Base-by-base conservation (phyloP, 2,888 invertebrate genomes). In the Flabesymbios commensalis region DNA sequence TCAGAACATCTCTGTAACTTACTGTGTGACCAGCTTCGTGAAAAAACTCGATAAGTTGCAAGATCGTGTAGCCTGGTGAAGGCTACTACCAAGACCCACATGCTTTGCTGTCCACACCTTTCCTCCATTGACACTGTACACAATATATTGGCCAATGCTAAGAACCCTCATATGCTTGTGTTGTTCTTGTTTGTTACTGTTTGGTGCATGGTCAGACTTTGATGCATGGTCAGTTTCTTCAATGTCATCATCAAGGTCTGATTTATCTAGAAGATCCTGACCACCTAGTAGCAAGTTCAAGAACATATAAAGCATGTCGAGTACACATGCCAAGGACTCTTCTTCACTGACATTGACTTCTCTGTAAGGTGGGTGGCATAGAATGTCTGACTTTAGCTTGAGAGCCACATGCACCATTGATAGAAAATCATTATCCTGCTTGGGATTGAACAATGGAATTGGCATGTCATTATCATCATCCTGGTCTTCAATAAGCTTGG, bases 291-390 rank as follows among this genome's bases (percentile, higher is more conserved):
- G 3, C 29, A 58, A 39, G 41, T 41, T 52, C 28, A 58, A 31
- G 41, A 58, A 58, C 52, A 58, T 58, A 41, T 58, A 58, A 19
- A 58, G 52, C 26, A 39, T 53, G 17, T 58, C 41, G 28, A 52
- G 58, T 53, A 53, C 19, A 28, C 48, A 31, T 4, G 48, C 24
- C 7, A 53, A 36, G 26, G 22, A 10, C 7, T 7, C 10, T 5
- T 14, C 49, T 49, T 49, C 49, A 14, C 10, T 49, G 5, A 26
- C 10, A 29, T 49, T 19, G 7, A 49, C 28, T 26, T 14, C 29
- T 26, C 10, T 49, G 10, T 5, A 10, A 14, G 7, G 17, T 22
- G 43, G 5, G 7, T 57, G 57, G 29, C 48, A 24, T 22, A 57
- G 7, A n/a, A 57, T 51, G 22, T 57, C 57, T 5, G 48, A n/a